phyloP scores from a whole-genome alignment of 2,113 vertebrate species.

The Callopanchax toddi region DNA sequence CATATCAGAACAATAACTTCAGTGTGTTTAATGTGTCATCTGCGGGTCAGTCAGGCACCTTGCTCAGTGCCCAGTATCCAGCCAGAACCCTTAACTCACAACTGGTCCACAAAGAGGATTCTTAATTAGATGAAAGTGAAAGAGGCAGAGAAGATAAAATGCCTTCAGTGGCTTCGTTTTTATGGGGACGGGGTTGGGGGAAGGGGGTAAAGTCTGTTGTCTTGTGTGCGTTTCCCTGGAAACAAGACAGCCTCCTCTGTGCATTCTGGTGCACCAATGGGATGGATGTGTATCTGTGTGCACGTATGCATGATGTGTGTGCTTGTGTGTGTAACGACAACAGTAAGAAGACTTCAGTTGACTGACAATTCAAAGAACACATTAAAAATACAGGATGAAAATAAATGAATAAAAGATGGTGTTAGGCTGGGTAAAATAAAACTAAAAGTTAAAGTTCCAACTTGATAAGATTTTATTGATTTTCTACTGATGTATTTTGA shows the following conservation, averaged over 20 bases:
- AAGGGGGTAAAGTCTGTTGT: conserved; percentile 59
- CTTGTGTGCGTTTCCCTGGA: conserved; percentile 71
- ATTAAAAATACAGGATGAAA: conserved; percentile 12
- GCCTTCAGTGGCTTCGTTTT: conserved; percentile 33
- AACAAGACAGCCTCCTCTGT: conserved; percentile 70
- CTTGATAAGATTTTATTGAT: not conserved
- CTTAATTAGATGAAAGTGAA: conserved; percentile 51
- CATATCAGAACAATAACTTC: conserved; percentile 46
- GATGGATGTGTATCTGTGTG: conserved; percentile 17
- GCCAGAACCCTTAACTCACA: conserved; percentile 20
- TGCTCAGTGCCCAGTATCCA: conserved; percentile 69
- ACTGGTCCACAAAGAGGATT: conserved; percentile 39
- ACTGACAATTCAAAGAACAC: conserved; percentile 41
- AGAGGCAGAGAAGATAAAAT: conserved; percentile 36
- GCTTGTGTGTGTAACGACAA: conserved; percentile 13
- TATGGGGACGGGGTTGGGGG: conserved; percentile 13
- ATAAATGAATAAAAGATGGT: conserved; percentile 4
- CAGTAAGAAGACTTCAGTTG: conserved; percentile 13
- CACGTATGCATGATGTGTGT: not conserved
- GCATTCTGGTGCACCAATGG: conserved; percentile 55
- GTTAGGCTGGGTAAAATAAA: conserved; percentile 26
- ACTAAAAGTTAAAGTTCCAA: conserved; percentile 3
- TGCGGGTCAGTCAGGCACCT: conserved; percentile 44
- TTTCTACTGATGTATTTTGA: conserved; percentile 2
- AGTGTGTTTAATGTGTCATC: conserved; percentile 56